Base-by-base conservation (phyloP, 2,888 invertebrate species). In the Pseudanteris insignis region DNA sequence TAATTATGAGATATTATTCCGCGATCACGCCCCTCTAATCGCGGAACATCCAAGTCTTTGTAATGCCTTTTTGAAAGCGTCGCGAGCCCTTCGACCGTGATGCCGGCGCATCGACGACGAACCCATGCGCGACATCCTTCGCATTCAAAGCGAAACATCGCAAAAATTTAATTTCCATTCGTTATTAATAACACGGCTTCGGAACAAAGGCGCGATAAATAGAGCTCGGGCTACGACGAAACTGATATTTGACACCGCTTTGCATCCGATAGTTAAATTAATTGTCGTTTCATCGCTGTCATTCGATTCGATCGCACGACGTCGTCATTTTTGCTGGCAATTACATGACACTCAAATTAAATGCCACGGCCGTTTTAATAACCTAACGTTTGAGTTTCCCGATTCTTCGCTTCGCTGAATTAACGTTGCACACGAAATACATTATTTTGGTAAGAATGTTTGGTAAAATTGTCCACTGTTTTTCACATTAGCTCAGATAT, bases 1-100 rank as follows among this genome's bases (percentile, higher is more conserved):
- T 78, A 75, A 78, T 80, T 78, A 76, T 69, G 68, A 75, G 71
- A 74, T 73, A 77, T 77, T 76, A 75, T 78, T 75, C 73, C 60
- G 69, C 66, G 68, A 75, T 75, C 75, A 76, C 76, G 75, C 78
- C 77, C 75, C 70, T 68, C 63, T 70, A 67, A 74, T 73, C 70
- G 64, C 43, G 40, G 43, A 53, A 53, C 57, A 68, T 71, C 66
- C 61, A 67, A 67, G 70, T 67, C 70, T 68, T 69, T 76, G 75
- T 78, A 79, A 78, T 77, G 72, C 68, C 72, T 72, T 74, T 77
- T 78, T 77, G 73, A 77, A 76, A 71, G 70, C 64, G 40, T 46
- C 15, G 29, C 34, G 38, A 47, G 48, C 33, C 48, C 61, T 32
- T 50, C 30, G 18, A 28, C 4, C 34, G 6, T 46, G 50, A 50